Evolutionary conservation across 1,140 invertebrate genomes (phyloP), one percentile per base, ranked within the genome.

Genomic region (Zaprionus ghesquierei): DNA sequence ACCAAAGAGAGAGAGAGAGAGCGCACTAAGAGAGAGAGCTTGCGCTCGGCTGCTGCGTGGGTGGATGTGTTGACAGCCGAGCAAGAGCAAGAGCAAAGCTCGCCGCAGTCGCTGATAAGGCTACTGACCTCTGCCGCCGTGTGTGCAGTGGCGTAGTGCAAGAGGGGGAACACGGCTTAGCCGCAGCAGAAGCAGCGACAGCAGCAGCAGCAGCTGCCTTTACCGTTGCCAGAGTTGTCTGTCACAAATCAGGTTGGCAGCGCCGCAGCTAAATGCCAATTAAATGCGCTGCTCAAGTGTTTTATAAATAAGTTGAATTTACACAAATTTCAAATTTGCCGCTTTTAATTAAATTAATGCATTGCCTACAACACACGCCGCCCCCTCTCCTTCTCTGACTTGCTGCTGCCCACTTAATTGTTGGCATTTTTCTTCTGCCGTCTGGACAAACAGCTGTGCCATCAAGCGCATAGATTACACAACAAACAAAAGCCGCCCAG

Each of bases 281-380:
- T 41, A 63, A 79, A 55, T 75, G 46, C 38, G 51, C 61, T 15
- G 78, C 46, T 85, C 66, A 31, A 87, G 82, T 87, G 84, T 82
- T 87, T 87, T 87, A 64, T 82, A 87, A 87, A 87, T 82, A 87
- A 61, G 82, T 82, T 76, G 75, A 75, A 86, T 86, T 87, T 86
- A 87, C 82, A 87, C 82, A 87, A 89, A 77, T 87, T 87, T 89
- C 84, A 77, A 87, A 79, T 82, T 79, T 69, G 22, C 33, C 25
- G 65, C 69, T 87, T 87, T 87, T 87, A 87, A 87, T 87, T 87
- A 82, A 87, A 87, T 87, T 87, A 89, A 87, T 87, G 82, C 84
- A 89, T 89, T 82, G 82, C 79, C 79, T 73, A 85, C 77, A 66
- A 33, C 61, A 38, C 58, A 63, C 35, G 62, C 59, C 72, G 8